phyloP scores from a whole-genome alignment of 2,113 vertebrate genomes.

The Tamias sibiricus region DNA sequence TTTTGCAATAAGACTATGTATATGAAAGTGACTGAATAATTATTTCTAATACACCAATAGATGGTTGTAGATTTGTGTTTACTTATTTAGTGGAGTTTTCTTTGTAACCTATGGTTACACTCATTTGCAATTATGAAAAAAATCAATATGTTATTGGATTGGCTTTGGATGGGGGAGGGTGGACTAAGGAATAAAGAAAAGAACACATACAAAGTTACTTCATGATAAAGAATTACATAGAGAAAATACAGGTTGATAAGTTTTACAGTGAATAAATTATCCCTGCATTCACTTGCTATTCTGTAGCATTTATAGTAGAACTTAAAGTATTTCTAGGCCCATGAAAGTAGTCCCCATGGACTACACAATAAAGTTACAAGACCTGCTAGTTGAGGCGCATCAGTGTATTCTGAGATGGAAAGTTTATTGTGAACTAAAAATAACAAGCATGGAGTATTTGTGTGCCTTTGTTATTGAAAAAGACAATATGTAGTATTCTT shows the following conservation, averaged over 20 bases:
- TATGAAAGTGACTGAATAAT: background rate
- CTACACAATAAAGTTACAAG: conserved; percentile 75
- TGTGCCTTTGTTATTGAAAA: background rate
- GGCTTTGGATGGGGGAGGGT: conserved; percentile 58
- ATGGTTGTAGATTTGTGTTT: conserved; percentile 31
- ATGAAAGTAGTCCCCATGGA: conserved; percentile 60
- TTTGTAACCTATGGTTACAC: conserved; percentile 76
- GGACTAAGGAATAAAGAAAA: conserved; percentile 47
- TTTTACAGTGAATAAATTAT: conserved; percentile 80
- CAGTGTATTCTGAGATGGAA: conserved; percentile 70
- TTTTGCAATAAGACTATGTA: conserved; percentile 50
- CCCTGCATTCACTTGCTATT: conserved; percentile 78
- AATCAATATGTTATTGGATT: conserved; percentile 76
- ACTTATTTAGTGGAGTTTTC: background rate
- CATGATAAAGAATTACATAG: conserved; percentile 76
- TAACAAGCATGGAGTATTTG: background rate
- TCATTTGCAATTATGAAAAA: conserved; percentile 82
- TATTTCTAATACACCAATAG: conserved; percentile 29
- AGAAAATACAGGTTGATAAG: conserved; percentile 80
- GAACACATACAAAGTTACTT: conserved; percentile 60
- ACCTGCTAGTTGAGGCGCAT: conserved; percentile 69
- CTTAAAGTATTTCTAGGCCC: conserved; percentile 17
- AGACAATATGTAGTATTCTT: background rate
- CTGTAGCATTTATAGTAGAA: conserved; percentile 71
- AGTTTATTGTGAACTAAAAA: conserved; percentile 52